Evolutionary conservation across 2,888 invertebrate genomes (phyloP).

Genomic region (Dryobotodes eremita): DNA sequence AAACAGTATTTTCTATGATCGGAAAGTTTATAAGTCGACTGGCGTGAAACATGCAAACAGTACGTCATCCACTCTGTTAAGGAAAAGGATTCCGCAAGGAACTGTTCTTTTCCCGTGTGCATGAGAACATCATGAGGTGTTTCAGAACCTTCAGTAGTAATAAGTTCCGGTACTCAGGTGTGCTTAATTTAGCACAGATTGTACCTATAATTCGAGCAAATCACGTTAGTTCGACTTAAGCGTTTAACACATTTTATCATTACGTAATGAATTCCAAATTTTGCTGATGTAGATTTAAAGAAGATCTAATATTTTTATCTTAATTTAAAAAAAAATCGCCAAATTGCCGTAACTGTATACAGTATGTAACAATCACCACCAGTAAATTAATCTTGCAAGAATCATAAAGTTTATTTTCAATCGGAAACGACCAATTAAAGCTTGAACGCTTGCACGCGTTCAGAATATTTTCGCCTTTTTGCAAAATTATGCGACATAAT

Average conservation of each 20-base stretch:
- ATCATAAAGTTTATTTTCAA: conserved; percentile 41
- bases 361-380: conserved; percentile 21
- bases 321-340: not conserved
- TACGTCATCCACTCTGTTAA: conserved; percentile 21
- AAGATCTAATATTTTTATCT: not conserved
- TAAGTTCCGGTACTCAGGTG: not conserved
- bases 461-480: conserved; percentile 25
- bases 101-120: conserved; percentile 21
- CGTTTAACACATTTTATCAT: not conserved
- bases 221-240: not conserved
- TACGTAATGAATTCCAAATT: not conserved
- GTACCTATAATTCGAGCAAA: not conserved
- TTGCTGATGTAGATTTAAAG: not conserved
- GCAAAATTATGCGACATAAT: conserved; percentile 51
- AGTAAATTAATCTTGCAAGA: conserved; percentile 23
- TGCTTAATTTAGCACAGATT: not conserved
- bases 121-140: not conserved
- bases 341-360: not conserved
- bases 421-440: conserved; percentile 52
- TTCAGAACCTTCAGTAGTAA: not conserved
- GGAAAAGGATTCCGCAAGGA: conserved; percentile 31
- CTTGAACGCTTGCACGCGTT: conserved; percentile 25
- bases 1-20: conserved; percentile 22
- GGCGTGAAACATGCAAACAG: conserved; percentile 18
- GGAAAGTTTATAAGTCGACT: conserved; percentile 7